These are phyloP conservation scores for Notarius lentiginosus DNA, from an alignment of 2,113 vertebrate genomes.

Conservation along the genomic window DNA sequence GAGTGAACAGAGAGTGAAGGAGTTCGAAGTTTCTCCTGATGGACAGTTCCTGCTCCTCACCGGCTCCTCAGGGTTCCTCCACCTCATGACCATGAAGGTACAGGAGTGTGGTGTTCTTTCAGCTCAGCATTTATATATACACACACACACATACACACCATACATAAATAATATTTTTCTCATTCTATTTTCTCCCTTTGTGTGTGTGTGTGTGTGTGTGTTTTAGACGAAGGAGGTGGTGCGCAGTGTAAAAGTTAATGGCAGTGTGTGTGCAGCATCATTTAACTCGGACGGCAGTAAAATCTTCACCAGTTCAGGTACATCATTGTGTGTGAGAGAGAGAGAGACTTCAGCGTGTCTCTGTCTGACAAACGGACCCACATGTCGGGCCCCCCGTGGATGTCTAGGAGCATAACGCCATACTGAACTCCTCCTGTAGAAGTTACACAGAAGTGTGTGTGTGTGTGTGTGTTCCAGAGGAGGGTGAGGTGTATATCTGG, in stretches of 20 bases:
- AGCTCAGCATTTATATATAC: neutral
- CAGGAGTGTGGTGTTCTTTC: neutral
- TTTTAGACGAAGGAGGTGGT: conserved; percentile 89
- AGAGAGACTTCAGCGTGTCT: too few species aligned
- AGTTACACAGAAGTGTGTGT: neutral
- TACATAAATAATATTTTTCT: neutral
- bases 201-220: neutral
- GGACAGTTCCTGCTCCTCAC: conserved; percentile 85
- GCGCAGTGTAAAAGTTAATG: conserved; percentile 87
- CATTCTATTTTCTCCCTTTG: neutral
- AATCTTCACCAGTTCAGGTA: conserved; percentile 82
- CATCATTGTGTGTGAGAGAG: conserved; percentile 2
- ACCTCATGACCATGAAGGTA: conserved; percentile 90
- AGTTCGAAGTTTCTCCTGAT: conserved; percentile 87
- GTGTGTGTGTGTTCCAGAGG: conserved; percentile 68
- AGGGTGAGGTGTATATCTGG: conserved; percentile 91
- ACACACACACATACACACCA: neutral
- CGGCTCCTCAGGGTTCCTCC: conserved; percentile 85
- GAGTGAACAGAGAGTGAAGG: conserved; percentile 79
- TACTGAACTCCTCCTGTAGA: neutral
- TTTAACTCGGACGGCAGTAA: conserved; percentile 84
- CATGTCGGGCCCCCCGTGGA: too few species aligned
- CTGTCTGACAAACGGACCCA: too few species aligned
- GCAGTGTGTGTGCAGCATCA: conserved; percentile 71
- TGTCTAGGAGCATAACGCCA: too few species aligned